phyloP scores from a whole-genome alignment of 1,140 invertebrate species.

The Trichonephila clavipes region DNA sequence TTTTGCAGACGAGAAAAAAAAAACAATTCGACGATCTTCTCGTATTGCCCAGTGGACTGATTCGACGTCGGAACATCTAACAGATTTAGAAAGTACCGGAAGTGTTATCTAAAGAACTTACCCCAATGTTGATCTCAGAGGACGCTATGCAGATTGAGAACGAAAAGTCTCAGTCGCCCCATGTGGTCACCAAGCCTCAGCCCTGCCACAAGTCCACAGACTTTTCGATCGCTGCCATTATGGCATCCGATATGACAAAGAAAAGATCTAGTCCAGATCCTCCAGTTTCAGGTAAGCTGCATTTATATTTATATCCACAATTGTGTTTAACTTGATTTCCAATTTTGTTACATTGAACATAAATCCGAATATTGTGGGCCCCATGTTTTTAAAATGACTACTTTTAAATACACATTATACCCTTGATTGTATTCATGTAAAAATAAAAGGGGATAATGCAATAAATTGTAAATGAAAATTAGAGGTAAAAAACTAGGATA shows the following conservation, averaged over 20 bases:
- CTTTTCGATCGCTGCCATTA: constrained; percentile 96
- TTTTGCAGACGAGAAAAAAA: too few relatives aligned
- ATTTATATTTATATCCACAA: neutral
- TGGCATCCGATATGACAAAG: constrained; percentile 84
- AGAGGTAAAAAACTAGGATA: too few relatives aligned
- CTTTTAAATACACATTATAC: too few relatives aligned
- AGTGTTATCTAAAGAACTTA: neutral
- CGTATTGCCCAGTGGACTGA: too few relatives aligned
- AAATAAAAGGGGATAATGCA: too few relatives aligned
- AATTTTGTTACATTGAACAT: too few relatives aligned
- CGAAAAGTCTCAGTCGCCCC: constrained; percentile 60
- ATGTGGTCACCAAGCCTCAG: constrained; percentile 70
- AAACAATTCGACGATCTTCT: too few relatives aligned
- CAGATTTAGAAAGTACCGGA: neutral
- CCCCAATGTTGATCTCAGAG: constrained; percentile 68
- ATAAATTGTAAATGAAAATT: too few relatives aligned
- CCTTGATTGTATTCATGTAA: too few relatives aligned
- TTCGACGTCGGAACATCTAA: neutral
- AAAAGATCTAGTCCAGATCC: constrained; percentile 68
- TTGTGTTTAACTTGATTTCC: too few relatives aligned
- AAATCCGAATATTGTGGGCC: too few relatives aligned
- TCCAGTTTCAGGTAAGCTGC: constrained; percentile 1
- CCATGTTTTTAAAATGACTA: too few relatives aligned
- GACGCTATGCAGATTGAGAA: constrained; percentile 59
- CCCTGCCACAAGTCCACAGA: constrained; percentile 86